Evolutionary conservation across 2,888 invertebrate genomes (phyloP), one percentile per base, ranked within the genome.

Genomic region (Patella caerulea): DNA sequence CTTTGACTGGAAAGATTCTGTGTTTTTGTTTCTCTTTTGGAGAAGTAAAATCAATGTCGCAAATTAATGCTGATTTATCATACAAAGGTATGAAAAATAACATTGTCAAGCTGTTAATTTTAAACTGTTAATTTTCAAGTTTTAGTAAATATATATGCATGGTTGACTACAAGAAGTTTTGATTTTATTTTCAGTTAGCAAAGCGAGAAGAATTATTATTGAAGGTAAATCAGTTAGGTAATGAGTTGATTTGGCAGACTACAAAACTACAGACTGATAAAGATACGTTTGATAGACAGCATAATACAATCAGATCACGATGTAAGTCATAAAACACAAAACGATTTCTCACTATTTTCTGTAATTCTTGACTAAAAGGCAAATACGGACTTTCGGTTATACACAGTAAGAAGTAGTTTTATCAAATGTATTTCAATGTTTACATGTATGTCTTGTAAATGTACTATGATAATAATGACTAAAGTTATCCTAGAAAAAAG

Each of bases 221-320:
- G 73, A 85, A 86, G 72, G 88, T 90, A 54, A 81, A 86, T 52
- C 88, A 90, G 81, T 81, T 91, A 34, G 82, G 86, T 53, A 82
- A 81, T 70, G 91, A 91, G 74, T 80, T 91, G 5, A 78, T 85
- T 15, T 89, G 88, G 86, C 89, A 90, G 76, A 86, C 87, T 34
- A 81, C 83, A 84, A 92, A 93, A 83, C 92, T 95, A 83, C 95
- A 95, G 91, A 94, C 94, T 88, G 93, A 92, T 86, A 94, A 94
- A 83, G 93, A 93, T 69, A 93, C 93, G 76, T 89, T 95, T 73
- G 93, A 94, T 59, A 83, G 81, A 56, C 77, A 81, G 55, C 81
- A 82, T 34, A 78, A 81, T 17, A 74, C 76, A 3, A 85, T 81
- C 72, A 75, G 84, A 14, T 78, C 82, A 53, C 84, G 82, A 86